Percentiles rank a stretch among this genome's conserved stretches.
Evolutionary conservation across 2,113 vertebrate genomes (phyloP).

Genomic region (Todiramphus chloris): DNA sequence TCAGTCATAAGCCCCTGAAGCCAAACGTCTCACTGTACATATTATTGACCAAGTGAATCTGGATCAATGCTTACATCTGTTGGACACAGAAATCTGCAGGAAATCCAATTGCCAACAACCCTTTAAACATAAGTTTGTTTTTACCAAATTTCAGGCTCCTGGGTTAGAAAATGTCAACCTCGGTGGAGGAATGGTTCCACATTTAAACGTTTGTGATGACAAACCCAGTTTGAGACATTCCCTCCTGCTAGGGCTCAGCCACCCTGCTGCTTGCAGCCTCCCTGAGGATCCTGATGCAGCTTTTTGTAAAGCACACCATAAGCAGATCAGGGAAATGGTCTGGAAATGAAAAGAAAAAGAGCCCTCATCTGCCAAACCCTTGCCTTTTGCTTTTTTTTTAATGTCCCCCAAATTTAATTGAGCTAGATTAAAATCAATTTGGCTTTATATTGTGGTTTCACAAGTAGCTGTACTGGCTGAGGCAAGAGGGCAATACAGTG

Average conservation of each 20-base stretch:
- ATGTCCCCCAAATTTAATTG: not conserved
- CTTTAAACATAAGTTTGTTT: slow-evolving; percentile 37
- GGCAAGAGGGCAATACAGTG: not conserved
- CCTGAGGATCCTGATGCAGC: slow-evolving; percentile 3
- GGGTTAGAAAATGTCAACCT: slow-evolving; percentile 46
- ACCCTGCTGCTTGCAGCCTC: slow-evolving; percentile 5
- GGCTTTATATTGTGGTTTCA: not conserved
- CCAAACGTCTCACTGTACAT: slow-evolving; percentile 1
- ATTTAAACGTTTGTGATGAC: not conserved
- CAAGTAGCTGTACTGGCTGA: not conserved
- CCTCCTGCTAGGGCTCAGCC: slow-evolving; percentile 24
- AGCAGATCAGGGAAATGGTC: not conserved
- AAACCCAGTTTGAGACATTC: not conserved
- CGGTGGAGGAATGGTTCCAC: not conserved
- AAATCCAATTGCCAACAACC: slow-evolving; percentile 25
- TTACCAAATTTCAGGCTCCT: slow-evolving; percentile 5
- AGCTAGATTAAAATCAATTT: not conserved
- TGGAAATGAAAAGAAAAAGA: slow-evolving; percentile 20
- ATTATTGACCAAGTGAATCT: not conserved
- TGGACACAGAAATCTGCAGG: not conserved
- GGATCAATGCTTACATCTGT: slow-evolving; percentile 34
- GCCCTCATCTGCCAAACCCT: not conserved
- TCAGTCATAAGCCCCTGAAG: not conserved
- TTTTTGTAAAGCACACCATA: slow-evolving; percentile 28
- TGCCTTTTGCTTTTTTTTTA: not conserved